A percentile compares a stretch with the other conserved stretches of the same genome.
phyloP scores from a whole-genome alignment of 2,113 vertebrate genomes.

The human region DNA sequence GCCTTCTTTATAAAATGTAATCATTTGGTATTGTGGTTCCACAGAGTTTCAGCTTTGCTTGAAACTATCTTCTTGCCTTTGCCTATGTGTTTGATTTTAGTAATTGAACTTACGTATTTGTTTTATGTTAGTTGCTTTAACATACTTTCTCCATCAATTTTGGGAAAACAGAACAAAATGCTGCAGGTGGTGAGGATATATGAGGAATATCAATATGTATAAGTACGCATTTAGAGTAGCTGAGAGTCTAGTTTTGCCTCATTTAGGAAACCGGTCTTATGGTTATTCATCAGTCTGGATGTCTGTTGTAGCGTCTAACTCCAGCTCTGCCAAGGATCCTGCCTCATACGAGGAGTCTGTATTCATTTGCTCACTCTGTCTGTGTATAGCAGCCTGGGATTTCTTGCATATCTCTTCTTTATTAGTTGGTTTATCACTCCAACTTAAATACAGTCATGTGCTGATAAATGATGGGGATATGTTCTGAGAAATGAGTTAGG shows the following conservation, averaged over 20 bases:
- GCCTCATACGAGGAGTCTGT: rapidly evolving
- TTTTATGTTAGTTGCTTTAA: background rate
- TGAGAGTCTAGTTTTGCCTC: background rate
- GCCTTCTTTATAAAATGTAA: background rate
- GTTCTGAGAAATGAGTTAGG: background rate
- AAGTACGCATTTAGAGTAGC: background rate
- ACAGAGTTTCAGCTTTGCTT: background rate
- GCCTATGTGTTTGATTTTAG: background rate
- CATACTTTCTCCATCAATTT: background rate
- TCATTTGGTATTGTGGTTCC: background rate
- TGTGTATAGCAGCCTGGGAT: background rate
- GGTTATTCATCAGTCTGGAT: background rate
- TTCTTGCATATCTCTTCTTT: background rate
- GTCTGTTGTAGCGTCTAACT: background rate
- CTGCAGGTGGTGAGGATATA: background rate
- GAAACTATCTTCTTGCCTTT: background rate
- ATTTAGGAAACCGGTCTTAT: rapidly evolving
- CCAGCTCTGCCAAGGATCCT: background rate
- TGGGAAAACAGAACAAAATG: background rate
- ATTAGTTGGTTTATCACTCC: background rate
- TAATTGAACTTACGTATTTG: background rate
- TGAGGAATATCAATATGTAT: background rate
- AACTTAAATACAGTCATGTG: background rate
- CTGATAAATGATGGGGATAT: background rate
- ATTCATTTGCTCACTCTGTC: background rate